Evolutionary conservation across 2,888 invertebrate genomes (phyloP), one percentile per base, ranked within the genome.

Genomic region (Leptothorax acervorum): DNA sequence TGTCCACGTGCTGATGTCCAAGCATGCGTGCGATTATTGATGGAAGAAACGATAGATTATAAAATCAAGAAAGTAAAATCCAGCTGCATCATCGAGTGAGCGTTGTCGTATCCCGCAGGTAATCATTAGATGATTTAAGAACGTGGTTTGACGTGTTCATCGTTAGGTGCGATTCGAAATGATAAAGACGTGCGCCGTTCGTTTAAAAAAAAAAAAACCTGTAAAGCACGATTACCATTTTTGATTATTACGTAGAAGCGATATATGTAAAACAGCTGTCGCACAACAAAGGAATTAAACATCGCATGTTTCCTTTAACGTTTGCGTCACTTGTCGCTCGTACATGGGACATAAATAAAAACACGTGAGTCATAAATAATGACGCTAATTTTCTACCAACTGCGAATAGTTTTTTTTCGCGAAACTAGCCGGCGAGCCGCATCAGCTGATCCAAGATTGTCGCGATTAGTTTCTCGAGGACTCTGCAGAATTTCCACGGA

Each of bases 81-180:
- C 31, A 62, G 62, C 62, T 51, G 18, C 75, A 42, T 78, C 78
- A 78, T 51, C 18, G 31, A 78, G 53, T 3, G 65, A 63, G 12
- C 23, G 76, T 76, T 76, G n/a, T 66, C n/a, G 48, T 45, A 23
- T 35, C 23, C 8, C 4, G 35, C 28, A 45, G 18, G 42, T n/a
- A 78, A 55, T 68, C 55, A 45, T 68, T 57, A 48, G 78, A 66
- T 78, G 31, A 45, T n/a, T 66, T 55, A 53, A 75, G 48, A 62
- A 65, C 53, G 51, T 57, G 28, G 12, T 53, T 78, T 23, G 42
- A 45, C 45, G n/a, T 12, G 42, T n/a, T 3, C n/a, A 78, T 42
- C 35, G 35, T 51, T 63, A 12, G n/a, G 1, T 45, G 53, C n/a
- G 31, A 42, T 1, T 42, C 42, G 15, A 6, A 70, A 6, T 57